Evolutionary conservation across 2,888 invertebrate species (phyloP).

Genomic region (Oligia latruncula): DNA sequence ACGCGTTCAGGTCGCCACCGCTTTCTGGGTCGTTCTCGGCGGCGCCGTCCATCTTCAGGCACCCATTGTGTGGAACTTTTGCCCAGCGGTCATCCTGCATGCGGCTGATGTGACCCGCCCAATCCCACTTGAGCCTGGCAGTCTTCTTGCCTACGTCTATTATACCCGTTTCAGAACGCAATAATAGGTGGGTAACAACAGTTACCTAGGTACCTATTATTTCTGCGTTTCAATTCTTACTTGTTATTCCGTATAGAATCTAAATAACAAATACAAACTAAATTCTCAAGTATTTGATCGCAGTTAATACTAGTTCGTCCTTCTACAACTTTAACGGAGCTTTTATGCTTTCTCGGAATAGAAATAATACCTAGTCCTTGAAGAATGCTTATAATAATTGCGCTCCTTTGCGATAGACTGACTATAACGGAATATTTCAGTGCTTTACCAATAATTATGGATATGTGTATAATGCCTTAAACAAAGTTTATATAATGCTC

Average conservation of each 20-base stretch:
- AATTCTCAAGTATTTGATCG: background rate
- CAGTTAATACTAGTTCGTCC: background rate
- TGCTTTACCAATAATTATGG: background rate
- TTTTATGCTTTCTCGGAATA: background rate
- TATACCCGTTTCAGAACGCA: too few relatives aligned
- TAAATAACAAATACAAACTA: background rate
- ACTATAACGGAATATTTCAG: background rate
- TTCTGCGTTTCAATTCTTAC: background rate
- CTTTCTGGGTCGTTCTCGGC: too few relatives aligned
- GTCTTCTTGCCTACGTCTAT: too few relatives aligned
- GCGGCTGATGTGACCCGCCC: too few relatives aligned
- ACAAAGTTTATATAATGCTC: background rate
- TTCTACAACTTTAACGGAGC: background rate
- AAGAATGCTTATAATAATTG: background rate
- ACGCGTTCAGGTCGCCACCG: too few relatives aligned
- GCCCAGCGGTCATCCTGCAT: too few relatives aligned
- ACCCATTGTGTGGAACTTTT: too few relatives aligned
- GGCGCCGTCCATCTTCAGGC: too few relatives aligned
- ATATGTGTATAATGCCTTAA: too few relatives aligned
- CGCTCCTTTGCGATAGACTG: background rate
- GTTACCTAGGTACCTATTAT: background rate
- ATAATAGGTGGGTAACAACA: too few relatives aligned
- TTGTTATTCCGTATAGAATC: background rate
- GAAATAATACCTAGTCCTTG: background rate
- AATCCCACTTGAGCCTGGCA: too few relatives aligned